Evolutionary conservation across 1,140 invertebrate species (phyloP).

Genomic region (Psix sp.): DNA sequence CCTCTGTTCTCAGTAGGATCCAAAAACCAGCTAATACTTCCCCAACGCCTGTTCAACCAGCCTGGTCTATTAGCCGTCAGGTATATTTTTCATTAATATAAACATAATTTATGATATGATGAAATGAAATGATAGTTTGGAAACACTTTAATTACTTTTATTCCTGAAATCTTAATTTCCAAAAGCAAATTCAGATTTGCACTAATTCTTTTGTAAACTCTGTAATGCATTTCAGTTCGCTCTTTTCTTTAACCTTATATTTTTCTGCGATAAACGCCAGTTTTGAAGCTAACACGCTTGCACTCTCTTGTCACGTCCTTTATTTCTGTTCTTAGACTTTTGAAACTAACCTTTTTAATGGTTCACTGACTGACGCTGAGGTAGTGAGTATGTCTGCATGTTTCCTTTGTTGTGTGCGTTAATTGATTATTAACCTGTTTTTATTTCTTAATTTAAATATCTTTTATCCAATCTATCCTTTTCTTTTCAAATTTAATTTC

Average conservation of each 20-base stretch:
- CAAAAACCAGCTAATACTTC: slow-evolving; percentile 82
- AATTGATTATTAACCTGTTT: slow-evolving; percentile 2
- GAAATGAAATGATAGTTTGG: too few relatives aligned
- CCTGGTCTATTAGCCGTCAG: slow-evolving; percentile 78
- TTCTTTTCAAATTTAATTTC: not conserved
- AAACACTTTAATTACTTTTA: too few relatives aligned
- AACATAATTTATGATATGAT: too few relatives aligned
- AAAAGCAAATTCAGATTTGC: too few relatives aligned
- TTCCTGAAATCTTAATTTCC: too few relatives aligned
- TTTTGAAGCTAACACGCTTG: slow-evolving; percentile 7
- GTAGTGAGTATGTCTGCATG: slow-evolving; percentile 43
- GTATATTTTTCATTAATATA: too few relatives aligned
- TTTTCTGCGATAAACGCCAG: too few relatives aligned
- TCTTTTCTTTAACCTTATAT: too few relatives aligned
- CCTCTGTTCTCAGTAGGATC: slow-evolving; percentile 80
- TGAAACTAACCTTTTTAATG: slow-evolving; percentile 45
- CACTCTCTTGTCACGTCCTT: slow-evolving; percentile 20
- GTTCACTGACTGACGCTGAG: slow-evolving; percentile 41
- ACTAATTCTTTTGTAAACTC: too few relatives aligned
- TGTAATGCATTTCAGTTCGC: too few relatives aligned
- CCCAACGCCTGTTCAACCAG: slow-evolving; percentile 82
- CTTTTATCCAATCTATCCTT: not conserved
- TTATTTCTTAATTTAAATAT: not conserved
- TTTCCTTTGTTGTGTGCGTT: slow-evolving; percentile 10
- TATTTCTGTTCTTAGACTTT: slow-evolving; percentile 46